These are phyloP conservation scores for Parnassius glacialis DNA, from an alignment of 2,888 invertebrate genomes.

Conservation along the genomic window DNA sequence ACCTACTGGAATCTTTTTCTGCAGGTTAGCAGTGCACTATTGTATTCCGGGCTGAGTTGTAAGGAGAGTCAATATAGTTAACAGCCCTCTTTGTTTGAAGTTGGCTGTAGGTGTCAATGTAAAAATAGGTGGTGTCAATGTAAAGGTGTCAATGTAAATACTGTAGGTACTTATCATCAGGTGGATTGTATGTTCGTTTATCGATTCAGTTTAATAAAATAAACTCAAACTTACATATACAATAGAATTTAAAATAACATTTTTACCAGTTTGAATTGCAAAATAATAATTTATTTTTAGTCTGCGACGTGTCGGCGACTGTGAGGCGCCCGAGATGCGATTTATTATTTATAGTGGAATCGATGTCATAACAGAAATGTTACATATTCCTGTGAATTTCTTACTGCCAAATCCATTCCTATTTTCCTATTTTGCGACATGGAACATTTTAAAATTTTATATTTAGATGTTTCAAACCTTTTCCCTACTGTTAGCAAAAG, in stretches of 20 bases:
- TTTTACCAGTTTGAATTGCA: background rate
- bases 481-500: background rate
- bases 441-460: too few relatives aligned
- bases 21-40: too few relatives aligned
- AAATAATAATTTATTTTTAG: background rate
- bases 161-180: background rate
- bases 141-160: too few relatives aligned
- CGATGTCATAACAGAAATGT: background rate
- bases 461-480: too few relatives aligned
- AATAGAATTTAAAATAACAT: background rate
- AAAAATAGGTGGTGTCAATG: too few relatives aligned
- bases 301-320: background rate
- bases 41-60: too few relatives aligned
- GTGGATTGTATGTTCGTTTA: background rate
- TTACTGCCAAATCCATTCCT: background rate
- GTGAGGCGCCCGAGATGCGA: background rate
- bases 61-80: too few relatives aligned
- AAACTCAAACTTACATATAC: background rate
- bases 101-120: too few relatives aligned
- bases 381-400: background rate
- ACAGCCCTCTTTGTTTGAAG: too few relatives aligned
- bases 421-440: too few relatives aligned
- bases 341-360: background rate
- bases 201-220: background rate
- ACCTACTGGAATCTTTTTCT: too few relatives aligned